Percentiles rank a stretch among this genome's conserved stretches.
Conservation (phyloP, 1,140 invertebrate genomes). For the Euura lappo region DNA sequence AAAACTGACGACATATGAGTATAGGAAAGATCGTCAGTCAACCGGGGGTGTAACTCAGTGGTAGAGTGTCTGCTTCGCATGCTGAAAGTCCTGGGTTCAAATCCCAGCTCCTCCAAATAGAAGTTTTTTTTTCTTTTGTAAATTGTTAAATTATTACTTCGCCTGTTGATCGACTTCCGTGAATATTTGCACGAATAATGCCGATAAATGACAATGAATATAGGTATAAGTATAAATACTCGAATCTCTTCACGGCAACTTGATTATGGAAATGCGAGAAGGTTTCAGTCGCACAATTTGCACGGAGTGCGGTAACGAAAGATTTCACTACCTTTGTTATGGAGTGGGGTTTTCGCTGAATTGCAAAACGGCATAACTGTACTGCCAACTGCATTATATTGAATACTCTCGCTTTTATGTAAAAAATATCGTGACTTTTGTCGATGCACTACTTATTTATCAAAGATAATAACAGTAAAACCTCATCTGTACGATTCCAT, state of each 20-base stretch:
- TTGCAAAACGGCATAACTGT: background rate
- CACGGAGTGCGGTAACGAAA: no score
- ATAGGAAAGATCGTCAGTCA: background rate
- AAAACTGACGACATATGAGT: no score
- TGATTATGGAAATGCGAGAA: no score
- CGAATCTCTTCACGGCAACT: no score
- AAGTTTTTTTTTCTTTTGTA: constrained; percentile 14
- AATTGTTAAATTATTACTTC: background rate
- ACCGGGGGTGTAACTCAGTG: constrained; percentile 55
- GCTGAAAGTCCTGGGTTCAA: constrained; percentile 58
- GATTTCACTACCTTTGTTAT: no score
- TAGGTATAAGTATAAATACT: no score
- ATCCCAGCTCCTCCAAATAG: constrained; percentile 53
- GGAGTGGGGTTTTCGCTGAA: background rate
- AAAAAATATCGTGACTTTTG: no score
- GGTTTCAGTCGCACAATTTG: no score
- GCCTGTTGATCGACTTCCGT: background rate
- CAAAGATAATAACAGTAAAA: no score
- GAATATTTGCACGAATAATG: background rate
- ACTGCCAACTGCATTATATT: background rate
- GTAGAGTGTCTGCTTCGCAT: constrained; percentile 58
- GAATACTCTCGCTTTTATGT: background rate
- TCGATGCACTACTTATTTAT: no score
- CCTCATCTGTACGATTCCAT: no score
- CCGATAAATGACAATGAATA: background rate